These are phyloP conservation scores for Etheostoma cragini DNA, from an alignment of 2,113 vertebrate genomes.

Conservation along the genomic window DNA sequence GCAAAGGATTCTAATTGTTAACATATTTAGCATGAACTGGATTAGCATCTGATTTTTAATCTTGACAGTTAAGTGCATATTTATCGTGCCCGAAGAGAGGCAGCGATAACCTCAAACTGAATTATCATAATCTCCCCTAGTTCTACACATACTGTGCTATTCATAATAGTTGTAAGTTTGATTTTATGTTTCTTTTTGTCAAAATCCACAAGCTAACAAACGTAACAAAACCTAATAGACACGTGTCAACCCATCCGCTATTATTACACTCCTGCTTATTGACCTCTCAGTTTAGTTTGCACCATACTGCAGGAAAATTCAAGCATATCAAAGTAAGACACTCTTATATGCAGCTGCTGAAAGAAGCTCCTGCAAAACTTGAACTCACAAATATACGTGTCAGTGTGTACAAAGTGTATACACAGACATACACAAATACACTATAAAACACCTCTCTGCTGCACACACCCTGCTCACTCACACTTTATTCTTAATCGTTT, in stretches of 20 bases:
- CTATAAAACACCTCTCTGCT: conserved; percentile 39
- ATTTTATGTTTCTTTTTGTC: conserved; percentile 54
- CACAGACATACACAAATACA: conserved; percentile 22
- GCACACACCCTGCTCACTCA: conserved; percentile 51
- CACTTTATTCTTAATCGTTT: conserved; percentile 59
- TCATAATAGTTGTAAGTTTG: conserved; percentile 20
- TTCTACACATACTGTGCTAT: conserved; percentile 4
- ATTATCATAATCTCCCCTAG: conserved; percentile 30
- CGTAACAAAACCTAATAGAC: conserved; percentile 12
- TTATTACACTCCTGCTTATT: conserved; percentile 72
- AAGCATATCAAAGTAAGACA: conserved; percentile 48
- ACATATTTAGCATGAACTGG: conserved; percentile 45
- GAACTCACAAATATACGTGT: conserved; percentile 54
- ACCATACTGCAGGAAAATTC: conserved; percentile 38
- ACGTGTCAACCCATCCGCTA: conserved; percentile 53
- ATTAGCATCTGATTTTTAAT: conserved; percentile 47
- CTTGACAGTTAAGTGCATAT: conserved; percentile 37
- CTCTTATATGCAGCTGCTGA: conserved; percentile 47
- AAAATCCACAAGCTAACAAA: conserved; percentile 48
- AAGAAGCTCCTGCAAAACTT: conserved; percentile 21
- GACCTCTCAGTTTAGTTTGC: conserved; percentile 72
- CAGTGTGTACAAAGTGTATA: conserved; percentile 12
- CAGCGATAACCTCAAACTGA: conserved; percentile 46
- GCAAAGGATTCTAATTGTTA: conserved; percentile 40
- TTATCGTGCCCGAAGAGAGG: conserved; percentile 37